Conservation (phyloP, 1,140 invertebrate species). For the Stenopsyche tienmushanensis region DNA sequence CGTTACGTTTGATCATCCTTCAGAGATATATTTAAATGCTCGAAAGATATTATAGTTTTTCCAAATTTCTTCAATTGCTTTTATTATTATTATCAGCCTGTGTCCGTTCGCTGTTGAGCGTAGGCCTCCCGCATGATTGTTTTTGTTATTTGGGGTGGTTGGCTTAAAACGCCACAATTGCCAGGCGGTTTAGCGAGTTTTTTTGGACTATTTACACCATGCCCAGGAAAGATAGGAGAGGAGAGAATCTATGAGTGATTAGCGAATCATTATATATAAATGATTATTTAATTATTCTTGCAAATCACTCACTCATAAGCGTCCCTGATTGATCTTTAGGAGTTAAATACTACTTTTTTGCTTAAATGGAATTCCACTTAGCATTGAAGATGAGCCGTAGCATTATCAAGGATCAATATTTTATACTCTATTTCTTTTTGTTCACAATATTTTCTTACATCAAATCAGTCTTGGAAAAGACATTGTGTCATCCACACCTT, state of each 20-base stretch:
- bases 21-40: conserved; percentile 21
- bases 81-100: neutral
- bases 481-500: neutral
- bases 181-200: no score
- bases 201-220: no score
- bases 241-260: no score
- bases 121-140: no score
- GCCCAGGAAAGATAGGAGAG: no score
- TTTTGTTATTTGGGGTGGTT: no score
- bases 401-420: neutral
- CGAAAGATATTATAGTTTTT: conserved; percentile 24
- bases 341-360: neutral
- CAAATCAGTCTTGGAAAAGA: neutral
- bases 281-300: neutral
- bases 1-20: conserved; percentile 17
- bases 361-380: neutral
- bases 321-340: neutral
- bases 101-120: no score
- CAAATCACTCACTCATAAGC: no score
- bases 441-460: neutral
- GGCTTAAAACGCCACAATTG: no score
- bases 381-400: neutral
- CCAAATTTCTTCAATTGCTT: conserved; percentile 8
- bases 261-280: no score
- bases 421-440: no score